Percentiles rank a stretch among this genome's conserved stretches.
Conservation (phyloP, 1,140 invertebrate species). For the Apolygus lucorum region DNA sequence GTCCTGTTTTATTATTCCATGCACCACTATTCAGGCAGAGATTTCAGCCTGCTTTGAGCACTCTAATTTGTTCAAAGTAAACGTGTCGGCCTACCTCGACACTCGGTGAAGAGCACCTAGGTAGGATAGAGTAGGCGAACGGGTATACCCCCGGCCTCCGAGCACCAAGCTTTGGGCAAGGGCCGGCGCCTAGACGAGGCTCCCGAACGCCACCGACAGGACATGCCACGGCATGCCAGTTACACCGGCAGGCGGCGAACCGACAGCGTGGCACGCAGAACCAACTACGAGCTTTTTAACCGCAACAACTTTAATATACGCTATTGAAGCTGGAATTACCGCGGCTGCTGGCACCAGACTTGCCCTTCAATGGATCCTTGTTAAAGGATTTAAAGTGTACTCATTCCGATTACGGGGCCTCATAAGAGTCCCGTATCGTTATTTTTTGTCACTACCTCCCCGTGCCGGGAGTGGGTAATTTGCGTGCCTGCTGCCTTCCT, state of each 20-base stretch:
- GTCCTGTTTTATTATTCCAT: constrained; percentile 77
- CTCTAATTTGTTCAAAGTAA: constrained; percentile 78
- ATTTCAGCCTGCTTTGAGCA: constrained; percentile 64
- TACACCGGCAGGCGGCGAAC: constrained; percentile 46
- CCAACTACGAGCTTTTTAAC: constrained; percentile 68
- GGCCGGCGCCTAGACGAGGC: constrained; percentile 4
- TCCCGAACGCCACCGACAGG: constrained; percentile 37
- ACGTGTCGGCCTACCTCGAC: constrained; percentile 43
- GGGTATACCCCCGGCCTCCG: constrained; percentile 29
- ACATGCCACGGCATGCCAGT: constrained; percentile 40
- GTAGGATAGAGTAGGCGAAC: constrained; percentile 36
- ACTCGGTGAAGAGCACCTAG: constrained; percentile 31
- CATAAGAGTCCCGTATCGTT: constrained; percentile 69
- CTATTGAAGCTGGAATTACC: constrained; percentile 87
- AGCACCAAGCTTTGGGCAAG: constrained; percentile 36
- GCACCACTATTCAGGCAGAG: constrained; percentile 63
- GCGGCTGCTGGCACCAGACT: constrained; percentile 85
- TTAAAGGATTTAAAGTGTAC: constrained; percentile 82
- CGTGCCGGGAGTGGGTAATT: constrained; percentile 76
- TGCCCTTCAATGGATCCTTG: constrained; percentile 81
- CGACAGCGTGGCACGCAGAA: constrained; percentile 53
- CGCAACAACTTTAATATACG: constrained; percentile 80
- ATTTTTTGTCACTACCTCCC: constrained; percentile 80
- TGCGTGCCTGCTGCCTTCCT: constrained; percentile 84
- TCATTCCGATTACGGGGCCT: constrained; percentile 79